phyloP scores from a whole-genome alignment of 1,140 invertebrate genomes.

The Zaprionus kolodkinae region DNA sequence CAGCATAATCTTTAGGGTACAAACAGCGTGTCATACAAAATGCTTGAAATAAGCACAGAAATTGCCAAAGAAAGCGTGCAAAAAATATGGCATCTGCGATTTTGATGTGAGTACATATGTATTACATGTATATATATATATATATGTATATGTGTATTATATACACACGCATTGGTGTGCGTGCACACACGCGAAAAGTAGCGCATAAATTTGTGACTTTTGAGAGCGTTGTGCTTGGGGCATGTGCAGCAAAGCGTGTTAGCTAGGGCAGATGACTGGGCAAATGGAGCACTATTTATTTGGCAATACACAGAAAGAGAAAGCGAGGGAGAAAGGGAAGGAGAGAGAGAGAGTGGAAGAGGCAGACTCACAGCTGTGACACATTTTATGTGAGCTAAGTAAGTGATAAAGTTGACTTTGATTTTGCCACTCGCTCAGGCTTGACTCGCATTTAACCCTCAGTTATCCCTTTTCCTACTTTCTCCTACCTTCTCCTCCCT shows the following conservation, averaged over 20 bases:
- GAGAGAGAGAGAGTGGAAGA: neutral
- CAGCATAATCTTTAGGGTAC: neutral
- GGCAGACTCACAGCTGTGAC: slow-evolving; percentile 33
- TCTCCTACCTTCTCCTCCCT: neutral
- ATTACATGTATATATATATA: slow-evolving; percentile 20
- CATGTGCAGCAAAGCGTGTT: slow-evolving; percentile 74
- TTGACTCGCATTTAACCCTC: slow-evolving; percentile 30
- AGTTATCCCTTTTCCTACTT: neutral
- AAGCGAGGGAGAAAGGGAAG: neutral
- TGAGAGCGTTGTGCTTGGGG: slow-evolving; percentile 11
- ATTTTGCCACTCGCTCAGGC: slow-evolving; percentile 61
- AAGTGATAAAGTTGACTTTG: slow-evolving; percentile 78
- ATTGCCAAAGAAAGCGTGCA: slow-evolving; percentile 57
- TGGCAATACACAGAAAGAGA: slow-evolving; percentile 22
- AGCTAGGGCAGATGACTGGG: slow-evolving; percentile 35
- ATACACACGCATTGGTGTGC: slow-evolving; percentile 7
- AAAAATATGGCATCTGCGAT: slow-evolving; percentile 74
- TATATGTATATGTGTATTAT: neutral
- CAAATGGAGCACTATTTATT: slow-evolving; percentile 75
- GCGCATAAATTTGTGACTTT: slow-evolving; percentile 72
- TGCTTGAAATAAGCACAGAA: slow-evolving; percentile 5
- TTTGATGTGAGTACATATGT: slow-evolving; percentile 49
- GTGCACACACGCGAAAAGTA: slow-evolving; percentile 51
- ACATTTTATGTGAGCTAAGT: slow-evolving; percentile 63
- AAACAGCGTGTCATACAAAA: neutral